A percentile compares a stretch with the other conserved stretches of the same genome.
Evolutionary conservation across 2,888 invertebrate genomes (phyloP).

Genomic region (Myopa tessellatipennis): DNA sequence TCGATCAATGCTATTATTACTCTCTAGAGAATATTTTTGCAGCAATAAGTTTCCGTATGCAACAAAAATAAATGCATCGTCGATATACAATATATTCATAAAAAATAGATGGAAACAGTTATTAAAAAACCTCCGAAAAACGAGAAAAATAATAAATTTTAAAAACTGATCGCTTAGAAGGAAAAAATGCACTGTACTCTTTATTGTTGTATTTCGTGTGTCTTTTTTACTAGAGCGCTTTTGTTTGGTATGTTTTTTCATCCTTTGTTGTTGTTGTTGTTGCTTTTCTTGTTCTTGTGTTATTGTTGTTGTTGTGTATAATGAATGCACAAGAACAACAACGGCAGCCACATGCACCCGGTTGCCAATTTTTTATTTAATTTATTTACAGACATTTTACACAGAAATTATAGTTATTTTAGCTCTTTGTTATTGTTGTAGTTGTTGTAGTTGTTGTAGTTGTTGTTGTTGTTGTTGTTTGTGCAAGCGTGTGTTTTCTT

Average conservation of each 20-base stretch:
- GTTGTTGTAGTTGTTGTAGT: too few relatives aligned
- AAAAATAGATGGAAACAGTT: not conserved
- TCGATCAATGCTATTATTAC: constrained; percentile 24
- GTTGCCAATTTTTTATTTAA: constrained; percentile 22
- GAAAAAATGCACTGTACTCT: not conserved
- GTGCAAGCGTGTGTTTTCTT: not conserved
- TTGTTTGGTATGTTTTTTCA: not conserved
- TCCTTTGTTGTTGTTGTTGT: not conserved
- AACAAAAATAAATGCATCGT: not conserved
- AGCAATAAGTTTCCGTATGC: constrained; percentile 3
- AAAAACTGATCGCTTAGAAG: too few relatives aligned
- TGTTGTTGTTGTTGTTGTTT: not conserved
- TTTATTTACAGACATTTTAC: constrained; percentile 9
- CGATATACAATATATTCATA: not conserved
- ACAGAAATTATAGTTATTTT: constrained; percentile 15
- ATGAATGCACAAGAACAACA: not conserved
- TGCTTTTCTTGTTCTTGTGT: too few relatives aligned
- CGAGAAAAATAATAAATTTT: too few relatives aligned
- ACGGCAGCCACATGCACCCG: not conserved
- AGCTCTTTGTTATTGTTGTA: not conserved
- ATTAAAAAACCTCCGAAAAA: too few relatives aligned
- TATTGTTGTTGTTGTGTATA: too few relatives aligned
- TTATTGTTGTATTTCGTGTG: not conserved
- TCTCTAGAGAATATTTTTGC: constrained; percentile 7
- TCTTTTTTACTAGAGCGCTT: not conserved